Evolutionary conservation across 53 echinoderm and acorn worm genomes (phyloP).

Genomic region (Holothuria scabra): DNA sequence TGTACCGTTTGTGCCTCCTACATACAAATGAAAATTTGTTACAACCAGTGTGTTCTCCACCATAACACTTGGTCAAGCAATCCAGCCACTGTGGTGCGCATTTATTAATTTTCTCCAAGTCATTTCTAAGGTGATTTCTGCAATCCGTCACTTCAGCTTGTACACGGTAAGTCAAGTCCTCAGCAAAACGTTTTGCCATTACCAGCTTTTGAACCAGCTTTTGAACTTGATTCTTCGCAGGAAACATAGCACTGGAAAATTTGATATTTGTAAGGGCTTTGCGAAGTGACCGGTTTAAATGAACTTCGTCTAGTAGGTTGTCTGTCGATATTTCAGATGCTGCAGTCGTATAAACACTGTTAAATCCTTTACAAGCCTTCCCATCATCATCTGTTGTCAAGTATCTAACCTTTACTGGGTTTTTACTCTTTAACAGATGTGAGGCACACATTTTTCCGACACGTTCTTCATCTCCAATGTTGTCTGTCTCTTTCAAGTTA

Average conservation of each 20-base stretch:
- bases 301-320: neutral
- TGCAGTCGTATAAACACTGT: neutral
- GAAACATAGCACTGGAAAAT: neutral
- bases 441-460: conserved; percentile 43
- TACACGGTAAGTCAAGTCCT: no score
- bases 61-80: no score
- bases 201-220: neutral
- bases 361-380: conserved; percentile 4
- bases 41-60: no score
- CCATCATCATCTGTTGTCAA: conserved; percentile 20
- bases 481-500: neutral
- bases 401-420: conserved; percentile 33
- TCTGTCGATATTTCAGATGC: neutral
- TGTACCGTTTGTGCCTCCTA: no score
- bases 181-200: no score
- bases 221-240: neutral
- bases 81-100: no score
- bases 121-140: no score
- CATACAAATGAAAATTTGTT: no score
- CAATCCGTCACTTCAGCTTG: no score
- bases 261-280: neutral
- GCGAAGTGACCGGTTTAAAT: conserved; percentile 27
- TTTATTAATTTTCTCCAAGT: no score
- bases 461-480: conserved; percentile 12
- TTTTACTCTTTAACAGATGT: neutral